A percentile compares a stretch with the other conserved stretches of the same genome.
These are phyloP conservation scores for Girardia tigrina DNA, from an alignment of 2,888 invertebrate species.

Conservation along the genomic window DNA sequence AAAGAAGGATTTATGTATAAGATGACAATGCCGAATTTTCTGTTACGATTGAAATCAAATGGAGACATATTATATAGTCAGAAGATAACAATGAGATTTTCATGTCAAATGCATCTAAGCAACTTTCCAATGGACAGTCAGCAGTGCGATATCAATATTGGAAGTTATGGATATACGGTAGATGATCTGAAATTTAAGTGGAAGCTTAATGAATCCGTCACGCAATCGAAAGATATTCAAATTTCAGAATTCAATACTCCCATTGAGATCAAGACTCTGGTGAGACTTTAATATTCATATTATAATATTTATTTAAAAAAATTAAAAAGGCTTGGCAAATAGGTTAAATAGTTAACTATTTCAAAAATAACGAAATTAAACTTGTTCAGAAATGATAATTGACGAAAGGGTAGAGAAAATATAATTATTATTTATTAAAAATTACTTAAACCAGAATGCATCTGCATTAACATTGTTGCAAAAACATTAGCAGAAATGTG, in stretches of 20 bases:
- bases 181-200: constrained; percentile 35
- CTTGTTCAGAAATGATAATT: no score
- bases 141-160: constrained; percentile 35
- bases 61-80: constrained; percentile 36
- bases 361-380: no score
- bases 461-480: no score
- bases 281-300: no score
- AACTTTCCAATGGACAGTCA: constrained; percentile 37
- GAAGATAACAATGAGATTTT: constrained; percentile 37
- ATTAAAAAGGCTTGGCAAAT: no score
- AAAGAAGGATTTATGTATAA: constrained; percentile 36
- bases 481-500: no score
- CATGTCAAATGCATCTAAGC: constrained; percentile 37
- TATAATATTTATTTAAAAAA: no score
- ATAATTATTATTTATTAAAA: no score
- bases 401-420: no score
- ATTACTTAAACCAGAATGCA: no score
- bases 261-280: neutral
- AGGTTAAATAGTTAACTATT: no score
- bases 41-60: constrained; percentile 33
- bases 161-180: constrained; percentile 37
- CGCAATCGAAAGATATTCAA: constrained; percentile 30
- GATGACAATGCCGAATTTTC: constrained; percentile 37
- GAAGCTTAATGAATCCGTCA: constrained; percentile 31
- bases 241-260: constrained; percentile 37